Evolutionary conservation across 2,113 vertebrate genomes (phyloP).

Genomic region (Argyrosomus japonicus): DNA sequence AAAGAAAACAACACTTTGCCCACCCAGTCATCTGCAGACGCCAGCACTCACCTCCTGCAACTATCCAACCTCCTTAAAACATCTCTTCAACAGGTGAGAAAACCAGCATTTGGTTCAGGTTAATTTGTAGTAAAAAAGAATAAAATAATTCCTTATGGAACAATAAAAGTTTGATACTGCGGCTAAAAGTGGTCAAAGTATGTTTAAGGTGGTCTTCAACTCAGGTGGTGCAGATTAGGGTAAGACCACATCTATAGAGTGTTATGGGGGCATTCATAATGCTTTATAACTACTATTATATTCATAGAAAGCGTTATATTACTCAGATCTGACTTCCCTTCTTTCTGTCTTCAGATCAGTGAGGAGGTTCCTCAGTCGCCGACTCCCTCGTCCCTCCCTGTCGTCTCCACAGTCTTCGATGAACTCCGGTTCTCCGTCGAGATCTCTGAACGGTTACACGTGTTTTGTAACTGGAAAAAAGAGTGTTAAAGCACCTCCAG

Average conservation of each 20-base stretch:
- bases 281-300: too few species aligned
- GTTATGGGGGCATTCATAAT: too few species aligned
- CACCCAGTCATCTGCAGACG: conserved; percentile 30
- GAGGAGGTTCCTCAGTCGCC: not conserved
- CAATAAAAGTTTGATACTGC: too few species aligned
- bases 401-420: conserved; percentile 57
- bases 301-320: too few species aligned
- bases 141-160: too few species aligned
- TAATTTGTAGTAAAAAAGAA: too few species aligned
- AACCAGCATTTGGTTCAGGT: too few species aligned
- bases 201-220: too few species aligned
- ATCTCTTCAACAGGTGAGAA: conserved; percentile 63
- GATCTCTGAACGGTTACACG: conserved; percentile 48
- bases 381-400: conserved; percentile 33
- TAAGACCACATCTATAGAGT: too few species aligned
- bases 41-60: conserved; percentile 34
- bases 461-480: conserved; percentile 61
- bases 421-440: conserved; percentile 58
- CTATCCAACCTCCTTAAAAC: conserved; percentile 26
- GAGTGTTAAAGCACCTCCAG: conserved; percentile 36
- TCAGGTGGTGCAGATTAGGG: too few species aligned
- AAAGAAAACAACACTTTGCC: conserved; percentile 55
- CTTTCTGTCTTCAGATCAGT: conserved; percentile 27
- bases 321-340: not conserved
- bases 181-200: too few species aligned